Conservation (phyloP, 2,888 invertebrate species). For the Thera obeliscata region DNA sequence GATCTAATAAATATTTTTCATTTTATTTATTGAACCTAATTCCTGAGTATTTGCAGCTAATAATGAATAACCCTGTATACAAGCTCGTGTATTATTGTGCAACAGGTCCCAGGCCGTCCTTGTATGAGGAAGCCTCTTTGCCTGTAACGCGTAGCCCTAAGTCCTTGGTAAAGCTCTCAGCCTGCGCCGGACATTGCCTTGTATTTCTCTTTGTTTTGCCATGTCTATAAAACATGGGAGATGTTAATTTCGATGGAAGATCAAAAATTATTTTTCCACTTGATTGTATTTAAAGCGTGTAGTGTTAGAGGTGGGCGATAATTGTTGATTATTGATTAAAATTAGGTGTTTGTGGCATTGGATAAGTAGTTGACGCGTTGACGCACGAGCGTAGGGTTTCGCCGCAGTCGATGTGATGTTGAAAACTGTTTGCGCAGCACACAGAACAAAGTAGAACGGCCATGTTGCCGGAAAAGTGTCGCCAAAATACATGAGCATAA, state of each 20-base stretch:
- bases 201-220: conserved; percentile 71
- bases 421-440: background rate
- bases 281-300: conserved; percentile 80
- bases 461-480: no score
- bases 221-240: conserved; percentile 66
- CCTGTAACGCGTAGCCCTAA: conserved; percentile 51
- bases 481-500: no score
- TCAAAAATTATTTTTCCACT: conserved; percentile 84
- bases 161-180: conserved; percentile 46
- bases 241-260: conserved; percentile 77
- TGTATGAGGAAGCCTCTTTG: conserved; percentile 35
- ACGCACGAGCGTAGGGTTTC: conserved; percentile 32
- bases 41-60: no score
- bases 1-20: no score
- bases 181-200: conserved; percentile 62
- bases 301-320: conserved; percentile 81
- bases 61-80: no score
- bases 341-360: conserved; percentile 80
- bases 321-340: conserved; percentile 85
- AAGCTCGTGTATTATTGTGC: background rate
- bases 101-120: conserved; percentile 23
- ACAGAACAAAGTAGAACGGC: no score
- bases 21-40: no score
- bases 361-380: conserved; percentile 64
- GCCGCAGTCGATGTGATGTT: conserved; percentile 41